Evolutionary conservation across 1,140 invertebrate species (phyloP).

Genomic region (Hypsibius dujardini): DNA sequence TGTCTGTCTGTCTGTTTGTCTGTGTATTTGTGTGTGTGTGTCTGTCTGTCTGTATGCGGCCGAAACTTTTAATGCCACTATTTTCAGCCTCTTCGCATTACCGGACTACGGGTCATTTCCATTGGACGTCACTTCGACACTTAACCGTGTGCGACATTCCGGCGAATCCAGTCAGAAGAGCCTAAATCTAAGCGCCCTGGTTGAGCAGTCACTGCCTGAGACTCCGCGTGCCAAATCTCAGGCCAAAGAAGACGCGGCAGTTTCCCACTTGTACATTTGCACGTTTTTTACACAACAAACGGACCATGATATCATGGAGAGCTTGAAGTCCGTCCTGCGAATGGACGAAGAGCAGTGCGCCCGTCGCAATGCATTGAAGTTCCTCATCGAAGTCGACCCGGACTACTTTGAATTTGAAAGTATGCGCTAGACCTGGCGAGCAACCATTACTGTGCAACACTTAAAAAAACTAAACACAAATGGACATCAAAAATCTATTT

Average conservation of each 20-base stretch:
- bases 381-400: conserved; percentile 9
- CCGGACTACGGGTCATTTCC: conserved; percentile 3
- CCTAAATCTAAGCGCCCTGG: neutral
- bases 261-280: neutral
- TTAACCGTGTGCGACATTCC: neutral
- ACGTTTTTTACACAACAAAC: neutral
- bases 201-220: neutral
- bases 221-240: neutral
- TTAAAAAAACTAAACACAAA: too few species aligned
- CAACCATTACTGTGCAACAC: too few species aligned
- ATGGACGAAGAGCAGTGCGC: conserved; percentile 15
- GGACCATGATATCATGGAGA: neutral
- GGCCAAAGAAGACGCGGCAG: neutral
- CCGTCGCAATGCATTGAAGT: neutral
- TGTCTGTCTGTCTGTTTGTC: too few species aligned
- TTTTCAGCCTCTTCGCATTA: conserved; percentile 11
- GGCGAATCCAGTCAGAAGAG: neutral
- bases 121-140: neutral
- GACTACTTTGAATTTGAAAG: conserved; percentile 13
- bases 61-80: too few species aligned
- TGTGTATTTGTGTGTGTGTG: too few species aligned
- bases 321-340: neutral
- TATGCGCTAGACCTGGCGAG: neutral
- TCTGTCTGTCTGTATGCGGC: too few species aligned
- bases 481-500: too few species aligned